Conservation (phyloP, 2,888 invertebrate genomes). For the Eupithecia dodoneata region DNA sequence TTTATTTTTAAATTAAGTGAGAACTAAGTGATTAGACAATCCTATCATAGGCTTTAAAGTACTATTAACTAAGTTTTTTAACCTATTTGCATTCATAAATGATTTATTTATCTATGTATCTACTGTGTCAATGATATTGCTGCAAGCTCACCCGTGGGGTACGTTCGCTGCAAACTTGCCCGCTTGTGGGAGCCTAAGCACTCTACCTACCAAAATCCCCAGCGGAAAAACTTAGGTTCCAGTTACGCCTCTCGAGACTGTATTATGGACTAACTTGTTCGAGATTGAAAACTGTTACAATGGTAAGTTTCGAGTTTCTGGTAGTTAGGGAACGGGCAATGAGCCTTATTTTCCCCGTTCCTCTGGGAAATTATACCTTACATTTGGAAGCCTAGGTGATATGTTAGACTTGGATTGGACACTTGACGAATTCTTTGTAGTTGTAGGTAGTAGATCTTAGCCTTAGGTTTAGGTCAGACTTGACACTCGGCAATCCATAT, state of each 20-base stretch:
- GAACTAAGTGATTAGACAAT: too few species aligned
- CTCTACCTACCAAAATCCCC: conserved; percentile 58
- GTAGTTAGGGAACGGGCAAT: conserved; percentile 53
- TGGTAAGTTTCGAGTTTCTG: conserved; percentile 52
- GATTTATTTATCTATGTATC: too few species aligned
- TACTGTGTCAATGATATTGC: too few species aligned
- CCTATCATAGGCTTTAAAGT: too few species aligned
- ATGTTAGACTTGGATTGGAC: conserved; percentile 13
- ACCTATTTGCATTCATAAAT: too few species aligned
- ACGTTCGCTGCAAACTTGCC: too few species aligned
- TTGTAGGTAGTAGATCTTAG: background rate
- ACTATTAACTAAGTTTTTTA: too few species aligned
- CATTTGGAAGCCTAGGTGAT: conserved; percentile 35
- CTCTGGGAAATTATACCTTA: conserved; percentile 64
- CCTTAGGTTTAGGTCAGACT: background rate
- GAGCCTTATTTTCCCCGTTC: conserved; percentile 60
- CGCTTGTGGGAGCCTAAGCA: too few species aligned
- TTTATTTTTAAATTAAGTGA: too few species aligned
- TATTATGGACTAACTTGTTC: conserved; percentile 72
- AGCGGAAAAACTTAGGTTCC: conserved; percentile 54
- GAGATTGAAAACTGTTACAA: conserved; percentile 73
- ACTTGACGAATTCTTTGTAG: background rate
- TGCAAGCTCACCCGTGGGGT: too few species aligned
- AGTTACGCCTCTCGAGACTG: conserved; percentile 60
- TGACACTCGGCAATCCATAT: background rate